A percentile compares a stretch with the other conserved stretches of the same genome.
These are phyloP conservation scores for Prinia subflava DNA, from an alignment of 2,113 vertebrate genomes.

Conservation along the genomic window DNA sequence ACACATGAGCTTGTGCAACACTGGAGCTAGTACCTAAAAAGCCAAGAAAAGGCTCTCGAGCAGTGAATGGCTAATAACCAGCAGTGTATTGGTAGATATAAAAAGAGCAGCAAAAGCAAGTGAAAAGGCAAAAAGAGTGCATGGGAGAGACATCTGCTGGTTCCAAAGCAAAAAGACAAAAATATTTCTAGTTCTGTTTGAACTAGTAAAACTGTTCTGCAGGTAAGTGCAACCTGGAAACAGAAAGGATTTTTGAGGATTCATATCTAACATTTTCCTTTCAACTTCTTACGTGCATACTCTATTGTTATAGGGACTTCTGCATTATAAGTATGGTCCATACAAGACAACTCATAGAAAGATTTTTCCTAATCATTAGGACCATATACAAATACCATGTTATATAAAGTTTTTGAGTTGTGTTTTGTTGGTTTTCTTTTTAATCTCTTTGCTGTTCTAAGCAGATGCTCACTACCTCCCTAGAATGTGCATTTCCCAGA, in stretches of 20 bases:
- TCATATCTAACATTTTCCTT: background rate
- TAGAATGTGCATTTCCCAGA: background rate
- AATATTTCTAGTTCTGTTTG: background rate
- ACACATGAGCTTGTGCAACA: background rate
- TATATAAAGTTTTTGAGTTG: background rate
- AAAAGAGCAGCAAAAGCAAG: background rate
- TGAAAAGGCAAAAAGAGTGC: background rate
- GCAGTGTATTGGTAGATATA: background rate
- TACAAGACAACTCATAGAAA: background rate
- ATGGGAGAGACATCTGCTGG: background rate
- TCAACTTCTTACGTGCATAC: background rate
- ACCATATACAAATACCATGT: background rate
- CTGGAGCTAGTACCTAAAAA: background rate
- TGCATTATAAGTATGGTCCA: background rate
- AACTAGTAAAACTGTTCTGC: background rate
- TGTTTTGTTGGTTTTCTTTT: background rate
- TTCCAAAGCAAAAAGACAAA: background rate
- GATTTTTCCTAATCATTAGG: background rate
- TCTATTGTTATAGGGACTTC: background rate
- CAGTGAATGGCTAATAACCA: background rate
- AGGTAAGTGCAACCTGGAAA: background rate
- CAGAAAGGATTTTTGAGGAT: background rate
- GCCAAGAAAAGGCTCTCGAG: background rate
- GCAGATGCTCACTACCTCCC: background rate
- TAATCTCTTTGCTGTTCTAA: background rate